Percentiles rank a stretch among this genome's conserved stretches.
Conservation (phyloP, 2,888 invertebrate species). For the Philaethria dido region DNA sequence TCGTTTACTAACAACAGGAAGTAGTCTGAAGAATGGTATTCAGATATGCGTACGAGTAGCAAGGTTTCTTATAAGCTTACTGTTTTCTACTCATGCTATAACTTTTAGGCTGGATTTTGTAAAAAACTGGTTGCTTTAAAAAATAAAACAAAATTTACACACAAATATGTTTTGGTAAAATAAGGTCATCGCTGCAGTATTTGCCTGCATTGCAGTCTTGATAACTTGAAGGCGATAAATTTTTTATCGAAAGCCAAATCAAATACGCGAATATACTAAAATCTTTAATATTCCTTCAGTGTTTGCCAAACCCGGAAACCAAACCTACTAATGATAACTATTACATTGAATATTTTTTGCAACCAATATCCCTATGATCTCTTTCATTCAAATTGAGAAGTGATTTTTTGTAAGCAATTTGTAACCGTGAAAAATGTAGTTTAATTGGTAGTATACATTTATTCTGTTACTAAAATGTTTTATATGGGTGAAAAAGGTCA, state of each 20-base stretch:
- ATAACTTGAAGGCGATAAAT: constrained; percentile 33
- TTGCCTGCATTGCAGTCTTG: constrained; percentile 40
- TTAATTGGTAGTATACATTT: not conserved
- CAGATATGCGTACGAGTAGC: no score
- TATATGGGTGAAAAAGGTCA: not conserved
- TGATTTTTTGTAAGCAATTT: constrained; percentile 3
- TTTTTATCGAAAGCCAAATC: constrained; percentile 38
- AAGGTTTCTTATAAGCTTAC: no score
- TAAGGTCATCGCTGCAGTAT: constrained; percentile 39
- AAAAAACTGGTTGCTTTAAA: not conserved
- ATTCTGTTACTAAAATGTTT: not conserved
- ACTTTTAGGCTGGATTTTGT: not conserved
- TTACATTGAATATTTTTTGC: constrained; percentile 38
- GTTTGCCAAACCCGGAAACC: constrained; percentile 45
- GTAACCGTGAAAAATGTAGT: not conserved
- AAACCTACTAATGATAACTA: constrained; percentile 40
- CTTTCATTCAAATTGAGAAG: constrained; percentile 29
- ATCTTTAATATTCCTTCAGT: constrained; percentile 35
- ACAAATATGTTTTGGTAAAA: constrained; percentile 23
- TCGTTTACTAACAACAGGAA: no score
- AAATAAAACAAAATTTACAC: not conserved
- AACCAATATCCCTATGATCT: constrained; percentile 14
- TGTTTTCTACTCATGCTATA: no score
- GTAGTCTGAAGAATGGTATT: no score
- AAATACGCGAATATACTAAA: constrained; percentile 39